These are phyloP conservation scores for Drosophila funebris DNA, from an alignment of 1,140 invertebrate species.

Conservation along the genomic window DNA sequence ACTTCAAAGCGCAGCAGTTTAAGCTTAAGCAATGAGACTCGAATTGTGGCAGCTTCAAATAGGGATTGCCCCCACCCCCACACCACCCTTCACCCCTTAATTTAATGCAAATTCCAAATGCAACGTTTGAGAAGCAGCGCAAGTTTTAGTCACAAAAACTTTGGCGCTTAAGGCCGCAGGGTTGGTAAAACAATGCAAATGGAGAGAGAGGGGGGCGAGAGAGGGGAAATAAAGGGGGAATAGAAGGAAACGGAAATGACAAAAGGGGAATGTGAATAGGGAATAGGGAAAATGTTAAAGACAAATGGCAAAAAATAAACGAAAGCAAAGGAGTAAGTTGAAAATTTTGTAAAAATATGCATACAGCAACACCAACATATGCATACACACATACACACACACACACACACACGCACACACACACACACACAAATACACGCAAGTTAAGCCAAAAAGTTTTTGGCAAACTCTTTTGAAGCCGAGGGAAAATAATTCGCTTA, in stretches of 20 bases:
- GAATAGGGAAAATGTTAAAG: no score
- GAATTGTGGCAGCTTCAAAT: neutral
- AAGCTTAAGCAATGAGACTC: neutral
- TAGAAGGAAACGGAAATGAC: neutral
- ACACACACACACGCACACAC: neutral
- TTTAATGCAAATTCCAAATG: constrained; percentile 50
- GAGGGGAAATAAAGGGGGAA: constrained; percentile 7
- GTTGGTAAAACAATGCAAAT: constrained; percentile 37
- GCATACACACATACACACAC: constrained; percentile 6
- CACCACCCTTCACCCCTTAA: no score
- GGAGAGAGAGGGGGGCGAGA: no score
- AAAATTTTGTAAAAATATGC: constrained; percentile 56
- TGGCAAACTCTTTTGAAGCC: constrained; percentile 53
- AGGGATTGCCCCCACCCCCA: no score
- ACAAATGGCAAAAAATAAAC: no score
- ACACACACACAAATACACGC: constrained; percentile 1
- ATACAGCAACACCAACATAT: constrained; percentile 12
- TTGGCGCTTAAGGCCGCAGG: constrained; percentile 30
- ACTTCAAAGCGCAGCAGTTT: neutral
- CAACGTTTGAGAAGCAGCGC: constrained; percentile 25
- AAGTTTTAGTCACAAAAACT: constrained; percentile 35
- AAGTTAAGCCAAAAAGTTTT: constrained; percentile 54
- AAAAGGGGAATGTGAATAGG: neutral
- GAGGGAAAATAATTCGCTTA: constrained; percentile 73
- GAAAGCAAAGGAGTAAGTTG: constrained; percentile 41